Base-by-base conservation (phyloP, 2,113 vertebrate genomes). In the Sapajus apella region DNA sequence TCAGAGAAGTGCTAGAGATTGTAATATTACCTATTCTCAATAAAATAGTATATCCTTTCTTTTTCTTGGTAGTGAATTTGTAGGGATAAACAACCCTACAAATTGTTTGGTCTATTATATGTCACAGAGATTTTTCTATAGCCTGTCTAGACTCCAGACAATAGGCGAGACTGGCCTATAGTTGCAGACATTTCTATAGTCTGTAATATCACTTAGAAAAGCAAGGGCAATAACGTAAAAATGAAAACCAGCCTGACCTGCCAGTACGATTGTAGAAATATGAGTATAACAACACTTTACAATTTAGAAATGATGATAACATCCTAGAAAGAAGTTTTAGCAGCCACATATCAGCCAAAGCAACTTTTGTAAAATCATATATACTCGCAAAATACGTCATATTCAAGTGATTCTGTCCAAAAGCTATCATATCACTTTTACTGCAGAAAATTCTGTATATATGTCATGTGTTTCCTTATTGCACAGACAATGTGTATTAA, bases 131-230 rank as follows among this genome's bases (percentile, higher is more conserved):
- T 86, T 93, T 97, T 98, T 98, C 97, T 98, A 76, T 94, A 98
- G 97, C 87, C 88, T 3, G 95, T 98, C 98, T 98, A 98, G 98
- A 98, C 98, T 98, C 87, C 94, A 98, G 97, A 98, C 97, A 98
- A 98, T 97, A 97, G 95, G 47, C 50, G 52, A 97, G 97, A 98
- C 97, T 80, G 96, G 97, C 92, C 97, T 85, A 76, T 7, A n/a
- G 98, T 84, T 85, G 97, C 97, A 98, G 97, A 95, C 97, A 97
- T 98, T 98, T 98, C 98, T 96, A 97, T 5, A 95, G 97, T 94
- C 93, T 97, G 97, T 97, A 37, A 12, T 96, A 98, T 98, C 97
- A 97, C 95, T 98, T 98, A 96, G 89, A 97, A 98, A 95, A 96
- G 96, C 87, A 97, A 17, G 77, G 96, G 94, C 87, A 98, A 96